These are phyloP conservation scores for Lagria hirta DNA, from an alignment of 2,888 invertebrate species.

Conservation along the genomic window DNA sequence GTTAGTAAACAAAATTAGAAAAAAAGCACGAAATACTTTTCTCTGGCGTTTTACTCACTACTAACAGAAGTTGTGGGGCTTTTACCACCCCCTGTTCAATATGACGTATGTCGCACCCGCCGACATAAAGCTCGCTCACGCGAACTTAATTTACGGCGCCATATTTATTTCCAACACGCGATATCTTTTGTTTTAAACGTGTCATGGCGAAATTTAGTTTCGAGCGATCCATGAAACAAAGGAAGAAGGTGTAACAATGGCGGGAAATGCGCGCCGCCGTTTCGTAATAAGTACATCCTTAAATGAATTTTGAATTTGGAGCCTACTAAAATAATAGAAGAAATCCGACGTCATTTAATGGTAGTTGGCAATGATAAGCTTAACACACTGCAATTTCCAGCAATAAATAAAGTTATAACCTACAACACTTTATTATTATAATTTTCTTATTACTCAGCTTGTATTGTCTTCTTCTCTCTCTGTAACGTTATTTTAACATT, in stretches of 20 bases:
- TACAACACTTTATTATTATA: conserved; percentile 15
- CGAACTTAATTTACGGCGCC: conserved; percentile 55
- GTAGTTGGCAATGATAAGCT: conserved; percentile 4
- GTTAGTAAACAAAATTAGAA: no score
- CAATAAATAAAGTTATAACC: conserved; percentile 22
- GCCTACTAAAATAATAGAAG: conserved; percentile 7
- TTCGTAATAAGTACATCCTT: conserved; percentile 25
- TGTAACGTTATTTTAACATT: no score
- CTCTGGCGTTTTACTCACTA: no score
- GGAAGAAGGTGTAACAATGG: conserved; percentile 39
- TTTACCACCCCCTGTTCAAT: no score
- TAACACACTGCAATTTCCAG: conserved; percentile 11
- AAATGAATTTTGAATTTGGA: conserved; percentile 12
- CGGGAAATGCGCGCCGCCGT: conserved; percentile 23
- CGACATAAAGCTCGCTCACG: conserved; percentile 54
- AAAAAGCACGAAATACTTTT: no score
- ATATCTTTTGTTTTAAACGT: conserved; percentile 55
- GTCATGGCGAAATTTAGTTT: conserved; percentile 52
- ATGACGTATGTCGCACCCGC: conserved; percentile 49
- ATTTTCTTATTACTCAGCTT: conserved; percentile 11
- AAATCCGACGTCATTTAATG: conserved; percentile 4
- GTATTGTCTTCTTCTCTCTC: no score
- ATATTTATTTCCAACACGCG: conserved; percentile 56
- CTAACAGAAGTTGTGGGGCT: no score
- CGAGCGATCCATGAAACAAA: conserved; percentile 44